Evolutionary conservation across 2,888 invertebrate genomes (phyloP).

Genomic region (Himalopsyche anomala): DNA sequence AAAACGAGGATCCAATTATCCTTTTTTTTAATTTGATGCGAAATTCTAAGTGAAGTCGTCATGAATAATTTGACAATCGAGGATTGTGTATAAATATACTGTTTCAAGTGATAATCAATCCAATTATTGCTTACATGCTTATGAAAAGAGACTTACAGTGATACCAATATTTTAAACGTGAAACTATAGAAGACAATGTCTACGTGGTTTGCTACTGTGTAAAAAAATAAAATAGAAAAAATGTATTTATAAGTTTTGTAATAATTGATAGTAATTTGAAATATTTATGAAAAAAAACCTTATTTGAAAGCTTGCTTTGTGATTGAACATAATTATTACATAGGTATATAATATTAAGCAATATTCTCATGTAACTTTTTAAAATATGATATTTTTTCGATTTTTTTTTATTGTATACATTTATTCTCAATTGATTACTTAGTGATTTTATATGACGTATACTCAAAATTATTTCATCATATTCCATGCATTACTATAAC

Average conservation of each 20-base stretch:
- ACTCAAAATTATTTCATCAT: slow-evolving; percentile 27
- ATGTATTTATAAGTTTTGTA: slow-evolving; percentile 53
- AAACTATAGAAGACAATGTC: background rate
- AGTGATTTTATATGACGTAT: background rate
- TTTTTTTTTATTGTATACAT: background rate
- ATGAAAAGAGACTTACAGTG: slow-evolving; percentile 12
- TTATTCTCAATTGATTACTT: background rate
- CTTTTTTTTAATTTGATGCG: background rate
- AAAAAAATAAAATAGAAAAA: slow-evolving; percentile 26
- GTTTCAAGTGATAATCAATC: slow-evolving; percentile 18
- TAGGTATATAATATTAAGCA: slow-evolving; percentile 32
- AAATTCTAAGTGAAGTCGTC: background rate
- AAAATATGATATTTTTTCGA: background rate
- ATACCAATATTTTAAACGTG: slow-evolving; percentile 36
- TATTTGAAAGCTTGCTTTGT: slow-evolving; percentile 59
- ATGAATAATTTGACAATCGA: background rate
- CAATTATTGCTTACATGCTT: slow-evolving; percentile 32
- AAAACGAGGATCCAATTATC: background rate
- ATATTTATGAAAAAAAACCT: slow-evolving; percentile 50
- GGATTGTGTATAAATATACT: background rate
- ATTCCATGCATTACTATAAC: background rate
- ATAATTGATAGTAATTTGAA: slow-evolving; percentile 49
- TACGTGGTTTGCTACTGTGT: slow-evolving; percentile 32
- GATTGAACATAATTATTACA: slow-evolving; percentile 51
- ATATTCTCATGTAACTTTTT: slow-evolving; percentile 19